phyloP scores from a whole-genome alignment of 2,888 invertebrate species.

The Limnephilus rhombicus region DNA sequence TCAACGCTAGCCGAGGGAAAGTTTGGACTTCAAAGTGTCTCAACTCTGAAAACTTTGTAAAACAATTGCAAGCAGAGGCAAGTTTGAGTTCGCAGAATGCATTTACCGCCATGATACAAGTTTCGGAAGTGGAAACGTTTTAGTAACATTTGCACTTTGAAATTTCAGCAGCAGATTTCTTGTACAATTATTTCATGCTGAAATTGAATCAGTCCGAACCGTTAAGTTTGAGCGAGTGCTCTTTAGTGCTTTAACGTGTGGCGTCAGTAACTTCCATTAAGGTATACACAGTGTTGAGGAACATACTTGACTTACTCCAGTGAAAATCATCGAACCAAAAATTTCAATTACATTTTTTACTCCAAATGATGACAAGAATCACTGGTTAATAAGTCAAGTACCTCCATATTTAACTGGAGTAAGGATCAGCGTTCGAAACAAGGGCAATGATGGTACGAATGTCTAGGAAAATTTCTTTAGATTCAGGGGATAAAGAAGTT shows the following conservation, averaged over 20 bases:
- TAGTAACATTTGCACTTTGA: background rate
- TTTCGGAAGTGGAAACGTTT: background rate
- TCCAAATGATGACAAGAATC: too few species aligned
- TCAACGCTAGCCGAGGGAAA: background rate
- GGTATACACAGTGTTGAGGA: too few species aligned
- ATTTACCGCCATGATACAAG: background rate
- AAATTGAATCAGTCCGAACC: background rate
- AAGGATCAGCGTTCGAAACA: too few species aligned
- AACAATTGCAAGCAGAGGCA: too few species aligned
- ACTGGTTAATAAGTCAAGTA: too few species aligned
- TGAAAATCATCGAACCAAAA: too few species aligned
- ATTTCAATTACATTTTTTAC: too few species aligned
- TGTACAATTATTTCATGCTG: background rate
- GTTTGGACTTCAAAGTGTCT: background rate
- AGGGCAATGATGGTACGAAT: too few species aligned
- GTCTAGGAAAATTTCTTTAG: too few species aligned
- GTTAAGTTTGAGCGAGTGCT: background rate
- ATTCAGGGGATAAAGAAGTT: too few species aligned
- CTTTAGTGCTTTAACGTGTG: background rate
- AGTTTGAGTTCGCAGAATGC: background rate
- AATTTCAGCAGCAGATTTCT: background rate
- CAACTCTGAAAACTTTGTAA: background rate
- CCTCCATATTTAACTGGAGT: too few species aligned
- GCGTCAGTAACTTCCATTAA: background rate
- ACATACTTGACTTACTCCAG: too few species aligned